Evolutionary conservation across 2,113 vertebrate species (phyloP).

Genomic region (Gambusia holbrooki): DNA sequence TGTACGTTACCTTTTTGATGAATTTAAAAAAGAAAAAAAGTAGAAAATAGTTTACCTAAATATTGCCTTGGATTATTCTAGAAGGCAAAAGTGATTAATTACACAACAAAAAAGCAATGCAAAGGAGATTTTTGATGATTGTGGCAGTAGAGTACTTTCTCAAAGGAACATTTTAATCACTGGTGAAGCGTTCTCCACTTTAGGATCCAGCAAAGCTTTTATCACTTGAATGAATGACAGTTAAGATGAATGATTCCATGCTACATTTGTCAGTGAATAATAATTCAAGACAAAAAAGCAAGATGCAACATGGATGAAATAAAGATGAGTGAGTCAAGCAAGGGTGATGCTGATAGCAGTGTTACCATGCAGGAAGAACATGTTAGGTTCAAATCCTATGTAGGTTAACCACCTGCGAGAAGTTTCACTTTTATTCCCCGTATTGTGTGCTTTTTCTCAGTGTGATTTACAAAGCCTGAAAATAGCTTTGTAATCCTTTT

Average conservation of each 20-base stretch:
- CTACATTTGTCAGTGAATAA: no score
- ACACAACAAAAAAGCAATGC: background rate
- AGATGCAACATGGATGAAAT: no score
- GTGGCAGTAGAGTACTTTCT: background rate
- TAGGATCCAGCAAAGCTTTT: no score
- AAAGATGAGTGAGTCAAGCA: no score
- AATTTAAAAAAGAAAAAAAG: constrained; percentile 33
- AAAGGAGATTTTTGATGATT: background rate
- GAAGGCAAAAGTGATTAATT: background rate
- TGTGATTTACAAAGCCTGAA: no score
- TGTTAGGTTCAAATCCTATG: background rate
- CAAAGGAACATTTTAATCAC: background rate
- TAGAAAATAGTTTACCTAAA: constrained; percentile 9
- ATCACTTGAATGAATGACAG: no score
- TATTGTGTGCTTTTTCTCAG: background rate
- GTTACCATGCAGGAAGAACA: no score
- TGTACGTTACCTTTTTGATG: background rate
- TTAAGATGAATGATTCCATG: no score
- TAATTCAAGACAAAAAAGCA: no score
- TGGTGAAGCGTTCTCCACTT: no score
- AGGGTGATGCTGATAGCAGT: no score
- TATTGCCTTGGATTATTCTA: constrained; percentile 33
- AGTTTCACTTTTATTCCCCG: background rate
- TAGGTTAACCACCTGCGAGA: background rate
- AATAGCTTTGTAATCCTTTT: background rate